Evolutionary conservation across 2,888 invertebrate genomes (phyloP), one percentile per base, ranked within the genome.

Genomic region (Beris morrisii): DNA sequence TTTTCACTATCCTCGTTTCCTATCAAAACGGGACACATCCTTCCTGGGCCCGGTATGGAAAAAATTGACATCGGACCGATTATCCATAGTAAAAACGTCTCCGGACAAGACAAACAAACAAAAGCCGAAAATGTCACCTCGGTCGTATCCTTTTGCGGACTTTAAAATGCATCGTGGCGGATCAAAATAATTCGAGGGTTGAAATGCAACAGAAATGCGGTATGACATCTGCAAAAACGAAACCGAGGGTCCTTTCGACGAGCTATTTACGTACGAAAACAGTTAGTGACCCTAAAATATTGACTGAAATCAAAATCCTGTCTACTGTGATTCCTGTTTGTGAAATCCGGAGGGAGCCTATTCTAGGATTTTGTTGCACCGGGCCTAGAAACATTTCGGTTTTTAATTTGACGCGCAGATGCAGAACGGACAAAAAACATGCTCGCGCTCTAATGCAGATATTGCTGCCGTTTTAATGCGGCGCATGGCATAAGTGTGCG

Each of bases 301-400:
- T 59, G 64, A 67, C 64, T 59, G 53, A 64, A 59, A 59, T 64
- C 59, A 45, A 61, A 68, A 68, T 68, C 68, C 65, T 61, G 68
- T 68, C 68, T 65, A 65, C 68, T 68, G 68, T 65, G 68, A 68
- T 68, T 68, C 68, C 68, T 68, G 68, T 65, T 65, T 50, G 64
- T 44, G 66, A 52, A 30, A 46, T 31, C 22, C 50, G 46, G 52
- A 50, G 15, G 50, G 43, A 61, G 43, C 61, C 61, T 61, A 61
- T 50, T 43, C 38, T 50, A 61, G 58, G 52, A 53, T 32, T 32
- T 52, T 61, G 15, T 61, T 32, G 31, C 61, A 61, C 61, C 61
- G 38, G 61, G 61, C 38, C 32, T 12, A 50, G 30, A n/a, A 48
- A 7, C 45, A 9, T 7, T 38, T 22, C 43, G 38, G n/a, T 43